These are phyloP conservation scores for Clistopyga incitator DNA, from an alignment of 2,888 invertebrate genomes.

Conservation along the genomic window DNA sequence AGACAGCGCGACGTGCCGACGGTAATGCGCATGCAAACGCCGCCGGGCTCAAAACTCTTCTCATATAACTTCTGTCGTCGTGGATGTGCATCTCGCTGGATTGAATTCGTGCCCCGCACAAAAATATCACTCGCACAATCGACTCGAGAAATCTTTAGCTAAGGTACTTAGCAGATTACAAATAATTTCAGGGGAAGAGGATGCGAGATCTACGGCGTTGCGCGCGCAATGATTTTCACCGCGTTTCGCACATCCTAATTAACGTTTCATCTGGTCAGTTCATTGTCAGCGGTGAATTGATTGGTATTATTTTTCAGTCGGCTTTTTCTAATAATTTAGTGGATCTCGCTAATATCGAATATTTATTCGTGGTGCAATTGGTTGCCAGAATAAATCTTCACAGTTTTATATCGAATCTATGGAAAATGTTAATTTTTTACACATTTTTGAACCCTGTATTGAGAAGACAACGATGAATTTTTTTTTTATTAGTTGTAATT, in stretches of 20 bases:
- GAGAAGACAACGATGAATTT: no score
- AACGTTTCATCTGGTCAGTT: not conserved
- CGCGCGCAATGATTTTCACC: constrained; percentile 40
- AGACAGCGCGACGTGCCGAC: constrained; percentile 49
- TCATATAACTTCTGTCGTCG: constrained; percentile 50
- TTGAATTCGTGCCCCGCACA: constrained; percentile 21
- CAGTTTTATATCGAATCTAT: no score
- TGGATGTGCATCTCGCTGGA: constrained; percentile 38
- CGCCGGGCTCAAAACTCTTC: constrained; percentile 35
- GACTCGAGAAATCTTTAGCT: constrained; percentile 45
- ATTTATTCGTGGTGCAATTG: no score
- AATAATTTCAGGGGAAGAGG: constrained; percentile 28
- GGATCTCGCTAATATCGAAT: no score
- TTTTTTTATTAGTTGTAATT: no score
- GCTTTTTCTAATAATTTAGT: no score
- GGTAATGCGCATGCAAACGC: constrained; percentile 38
- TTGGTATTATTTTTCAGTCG: not conserved
- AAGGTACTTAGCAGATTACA: constrained; percentile 2
- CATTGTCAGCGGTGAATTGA: not conserved
- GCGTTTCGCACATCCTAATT: not conserved
- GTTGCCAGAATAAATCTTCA: no score
- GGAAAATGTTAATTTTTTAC: no score
- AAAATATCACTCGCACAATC: constrained; percentile 57
- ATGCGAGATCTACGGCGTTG: constrained; percentile 1
- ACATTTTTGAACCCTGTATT: no score